Evolutionary conservation across 2,113 vertebrate species (phyloP).

Genomic region (Vicugna pacos): DNA sequence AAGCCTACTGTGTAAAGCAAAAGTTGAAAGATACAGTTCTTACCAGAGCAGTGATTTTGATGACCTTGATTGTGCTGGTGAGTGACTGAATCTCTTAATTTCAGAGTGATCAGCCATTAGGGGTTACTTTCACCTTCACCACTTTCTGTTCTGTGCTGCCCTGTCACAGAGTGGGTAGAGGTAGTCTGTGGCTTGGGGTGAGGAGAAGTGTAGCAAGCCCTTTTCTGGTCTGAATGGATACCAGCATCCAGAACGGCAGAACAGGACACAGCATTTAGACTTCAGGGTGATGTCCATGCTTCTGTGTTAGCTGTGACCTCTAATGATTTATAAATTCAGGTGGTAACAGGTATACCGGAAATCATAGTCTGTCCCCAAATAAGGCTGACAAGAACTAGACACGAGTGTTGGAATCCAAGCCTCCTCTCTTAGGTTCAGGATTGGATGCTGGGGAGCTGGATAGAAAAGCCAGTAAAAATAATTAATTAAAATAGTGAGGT

Average conservation of each 20-base stretch:
- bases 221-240: background rate
- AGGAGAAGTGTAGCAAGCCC: background rate
- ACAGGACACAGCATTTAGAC: background rate
- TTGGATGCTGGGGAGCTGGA: background rate
- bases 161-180: background rate
- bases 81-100: slow-evolving; percentile 33
- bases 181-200: background rate
- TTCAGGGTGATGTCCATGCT: background rate
- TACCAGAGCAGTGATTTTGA: background rate
- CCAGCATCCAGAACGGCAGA: background rate
- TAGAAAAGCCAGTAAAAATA: background rate
- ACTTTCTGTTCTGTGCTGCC: background rate
- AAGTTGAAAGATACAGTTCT: slow-evolving; percentile 9
- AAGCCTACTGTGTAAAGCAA: background rate
- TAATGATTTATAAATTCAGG: background rate
- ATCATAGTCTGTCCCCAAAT: background rate
- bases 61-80: background rate
- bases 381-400: background rate
- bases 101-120: background rate
- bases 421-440: background rate
- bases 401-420: background rate
- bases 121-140: background rate
- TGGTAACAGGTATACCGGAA: background rate
- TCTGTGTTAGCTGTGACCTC: background rate
- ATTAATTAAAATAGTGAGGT: background rate